Base-by-base conservation (phyloP, 2,797 vertebrate species). In the Alfaro cultratus region DNA sequence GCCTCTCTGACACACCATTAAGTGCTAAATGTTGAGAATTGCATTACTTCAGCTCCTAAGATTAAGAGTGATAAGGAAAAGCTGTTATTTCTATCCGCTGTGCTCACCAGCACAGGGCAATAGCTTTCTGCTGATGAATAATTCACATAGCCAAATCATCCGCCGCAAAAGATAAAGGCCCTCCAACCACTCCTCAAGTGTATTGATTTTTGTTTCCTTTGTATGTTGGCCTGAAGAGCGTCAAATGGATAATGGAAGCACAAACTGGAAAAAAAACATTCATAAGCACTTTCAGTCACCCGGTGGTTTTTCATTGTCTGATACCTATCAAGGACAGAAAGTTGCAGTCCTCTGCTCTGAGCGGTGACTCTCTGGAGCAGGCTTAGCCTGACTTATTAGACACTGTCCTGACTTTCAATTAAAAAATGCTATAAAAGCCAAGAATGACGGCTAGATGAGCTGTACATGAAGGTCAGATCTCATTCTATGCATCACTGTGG, bases 131-230 rank as follows among this genome's bases (percentile, higher is more conserved):
- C 84, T 90, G 94, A 96, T 98, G 96, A 97, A 98, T 98, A 96
- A 99, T 98, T 97, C 96, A 98, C 94, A 86, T 90, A 81, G 94
- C 93, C 96, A 97, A 98, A 97, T 97, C 96, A 97, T 94, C 96
- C 91, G 85, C 96, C 86, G 74, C 95, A 96, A 96, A 96, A 96
- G 96, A 97, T 96, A 96, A 95, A 96, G 96, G 93, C 95, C 89
- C 93, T 97, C 95, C 95, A 95, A 96, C 96, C 92, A 93, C 94
- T 95, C 95, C 95, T 97, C 95, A 95, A 95, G 95, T 92, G 94
- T 96, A 96, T 96, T 96, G 96, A 97, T 97, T 97, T 96, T 94
- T 95, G 93, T 90, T 89, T 91, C 92, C 89, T 95, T 96, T 95
- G 91, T 91, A 92, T 94, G 94, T 94, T 94, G 92, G 93, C 93